Conservation (phyloP, 2,888 invertebrate genomes). For the Chymomyza caudatula region DNA sequence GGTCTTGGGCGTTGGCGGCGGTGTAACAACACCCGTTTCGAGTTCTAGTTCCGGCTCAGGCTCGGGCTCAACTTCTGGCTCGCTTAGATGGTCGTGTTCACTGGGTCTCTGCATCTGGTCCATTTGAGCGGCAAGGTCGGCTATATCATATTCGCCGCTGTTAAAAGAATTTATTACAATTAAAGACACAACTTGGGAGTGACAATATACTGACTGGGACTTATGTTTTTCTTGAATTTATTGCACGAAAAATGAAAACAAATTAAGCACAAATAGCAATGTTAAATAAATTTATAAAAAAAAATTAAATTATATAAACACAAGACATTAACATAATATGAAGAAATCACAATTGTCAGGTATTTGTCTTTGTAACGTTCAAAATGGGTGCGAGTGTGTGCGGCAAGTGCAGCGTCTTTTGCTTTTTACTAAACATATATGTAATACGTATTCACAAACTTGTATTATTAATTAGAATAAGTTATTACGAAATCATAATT, state of each 20-base stretch:
- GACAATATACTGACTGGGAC: no score
- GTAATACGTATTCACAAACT: conserved; percentile 36
- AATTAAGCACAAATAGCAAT: conserved; percentile 10
- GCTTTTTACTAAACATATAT: conserved; percentile 22
- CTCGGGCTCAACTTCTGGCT: conserved; percentile 32
- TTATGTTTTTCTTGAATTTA: background rate
- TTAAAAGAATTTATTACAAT: conserved; percentile 8
- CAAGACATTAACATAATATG: conserved; percentile 34
- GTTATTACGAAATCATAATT: conserved; percentile 26
- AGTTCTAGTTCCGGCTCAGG: conserved; percentile 32
- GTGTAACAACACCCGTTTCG: conserved; percentile 26
- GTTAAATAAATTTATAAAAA: conserved; percentile 30
- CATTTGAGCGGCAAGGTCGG: conserved; percentile 47
- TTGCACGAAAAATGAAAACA: background rate
- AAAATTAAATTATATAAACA: conserved; percentile 30
- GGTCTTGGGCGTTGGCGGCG: conserved; percentile 33
- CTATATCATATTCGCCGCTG: conserved; percentile 49
- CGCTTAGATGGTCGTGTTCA: conserved; percentile 6
- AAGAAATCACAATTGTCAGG: conserved; percentile 63
- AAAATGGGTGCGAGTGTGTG: conserved; percentile 32
- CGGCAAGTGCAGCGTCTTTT: conserved; percentile 45
- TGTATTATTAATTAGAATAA: conserved; percentile 25
- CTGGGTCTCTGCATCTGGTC: conserved; percentile 31
- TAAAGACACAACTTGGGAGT: background rate
- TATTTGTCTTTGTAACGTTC: conserved; percentile 47